Percentiles rank a stretch among this genome's conserved stretches.
Conservation (phyloP, 2,797 vertebrate genomes). For the Loris lydekkerianus region DNA sequence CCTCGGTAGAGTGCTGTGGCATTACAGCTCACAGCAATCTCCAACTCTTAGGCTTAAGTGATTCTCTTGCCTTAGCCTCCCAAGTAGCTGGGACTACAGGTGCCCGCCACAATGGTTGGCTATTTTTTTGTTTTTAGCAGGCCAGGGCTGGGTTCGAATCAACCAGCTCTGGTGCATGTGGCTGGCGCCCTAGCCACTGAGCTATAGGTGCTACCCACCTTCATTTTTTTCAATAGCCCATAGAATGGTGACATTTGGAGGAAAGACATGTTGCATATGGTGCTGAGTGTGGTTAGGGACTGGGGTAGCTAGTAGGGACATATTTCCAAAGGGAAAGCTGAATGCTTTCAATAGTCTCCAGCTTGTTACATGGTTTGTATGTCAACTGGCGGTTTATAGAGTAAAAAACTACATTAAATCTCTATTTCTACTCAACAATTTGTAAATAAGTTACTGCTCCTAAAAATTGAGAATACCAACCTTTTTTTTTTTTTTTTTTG, state of each 20-base stretch:
- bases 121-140: no score
- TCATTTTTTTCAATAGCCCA: neutral
- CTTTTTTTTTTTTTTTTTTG: neutral
- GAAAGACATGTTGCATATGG: neutral
- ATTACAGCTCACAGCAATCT: no score
- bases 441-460: neutral
- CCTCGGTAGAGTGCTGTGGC: no score
- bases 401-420: neutral
- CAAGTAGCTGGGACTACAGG: no score
- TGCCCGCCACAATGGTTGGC: no score
- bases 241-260: neutral
- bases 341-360: conserved; percentile 2
- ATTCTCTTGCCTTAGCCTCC: no score
- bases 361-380: neutral
- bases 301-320: neutral
- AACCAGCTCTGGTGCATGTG: no score
- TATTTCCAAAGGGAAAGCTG: neutral
- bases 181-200: no score
- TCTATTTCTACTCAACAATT: neutral
- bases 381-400: neutral
- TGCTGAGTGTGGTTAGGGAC: neutral
- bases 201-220: neutral
- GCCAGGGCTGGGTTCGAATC: no score
- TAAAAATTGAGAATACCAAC: neutral
- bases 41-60: no score